Percentiles rank a stretch among this genome's conserved stretches.
These are phyloP conservation scores for Saturnia japonica DNA, from an alignment of 2,888 invertebrate genomes.

Conservation along the genomic window DNA sequence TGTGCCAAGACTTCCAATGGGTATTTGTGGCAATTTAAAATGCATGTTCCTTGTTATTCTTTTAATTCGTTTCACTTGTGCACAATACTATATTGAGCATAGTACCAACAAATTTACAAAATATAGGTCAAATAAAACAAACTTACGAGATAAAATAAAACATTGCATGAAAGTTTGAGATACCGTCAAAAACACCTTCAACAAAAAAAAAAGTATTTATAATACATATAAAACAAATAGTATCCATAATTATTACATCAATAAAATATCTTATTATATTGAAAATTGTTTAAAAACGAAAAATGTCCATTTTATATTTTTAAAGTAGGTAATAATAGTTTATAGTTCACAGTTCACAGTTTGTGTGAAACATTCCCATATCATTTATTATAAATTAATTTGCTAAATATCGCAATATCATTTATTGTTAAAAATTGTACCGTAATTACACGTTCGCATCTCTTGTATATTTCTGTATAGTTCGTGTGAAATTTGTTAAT, in stretches of 20 bases:
- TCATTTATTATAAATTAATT: conserved; percentile 32
- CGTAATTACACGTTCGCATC: conserved; percentile 13
- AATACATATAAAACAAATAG: background rate
- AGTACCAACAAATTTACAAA: no score
- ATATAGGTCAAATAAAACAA: no score
- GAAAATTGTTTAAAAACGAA: background rate
- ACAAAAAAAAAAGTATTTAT: no score
- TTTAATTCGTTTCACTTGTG: no score
- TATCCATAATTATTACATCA: background rate
- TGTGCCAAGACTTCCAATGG: no score
- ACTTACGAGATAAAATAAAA: no score
- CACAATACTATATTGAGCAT: no score
- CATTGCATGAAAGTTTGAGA: no score
- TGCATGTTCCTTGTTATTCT: no score
- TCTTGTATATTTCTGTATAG: background rate
- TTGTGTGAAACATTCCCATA: background rate
- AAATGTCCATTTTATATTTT: background rate
- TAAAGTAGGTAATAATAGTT: background rate
- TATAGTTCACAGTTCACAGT: background rate
- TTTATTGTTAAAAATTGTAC: conserved; percentile 36
- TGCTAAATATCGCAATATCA: conserved; percentile 32
- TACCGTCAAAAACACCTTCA: no score
- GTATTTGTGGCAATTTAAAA: no score
- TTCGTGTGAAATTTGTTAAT: background rate
- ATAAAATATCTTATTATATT: background rate